These are phyloP conservation scores for Drosophila quinaria DNA, from an alignment of 2,888 invertebrate genomes.

Conservation along the genomic window DNA sequence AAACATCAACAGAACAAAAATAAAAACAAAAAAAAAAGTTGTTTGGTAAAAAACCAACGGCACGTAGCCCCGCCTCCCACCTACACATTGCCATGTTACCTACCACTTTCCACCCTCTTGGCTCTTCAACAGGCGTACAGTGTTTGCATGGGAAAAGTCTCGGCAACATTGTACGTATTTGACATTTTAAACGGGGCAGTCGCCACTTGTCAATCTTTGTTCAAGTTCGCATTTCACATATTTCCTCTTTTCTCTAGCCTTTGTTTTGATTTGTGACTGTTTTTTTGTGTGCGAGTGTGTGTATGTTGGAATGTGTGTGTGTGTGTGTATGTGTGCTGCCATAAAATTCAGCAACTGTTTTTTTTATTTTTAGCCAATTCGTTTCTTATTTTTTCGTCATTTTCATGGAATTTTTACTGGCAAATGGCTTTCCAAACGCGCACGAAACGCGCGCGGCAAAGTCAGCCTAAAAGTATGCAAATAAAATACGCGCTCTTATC, in stretches of 20 bases:
- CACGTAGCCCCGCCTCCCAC: conserved; percentile 49
- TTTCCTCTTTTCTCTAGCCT: conserved; percentile 58
- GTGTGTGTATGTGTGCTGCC: conserved; percentile 21
- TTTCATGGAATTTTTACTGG: conserved; percentile 60
- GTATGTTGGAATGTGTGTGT: conserved; percentile 18
- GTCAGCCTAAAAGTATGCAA: conserved; percentile 80
- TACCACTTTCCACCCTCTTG: not conserved
- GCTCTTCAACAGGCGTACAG: conserved; percentile 6
- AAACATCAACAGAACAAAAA: conserved; percentile 75
- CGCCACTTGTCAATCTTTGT: conserved; percentile 81
- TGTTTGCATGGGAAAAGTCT: conserved; percentile 70
- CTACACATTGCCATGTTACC: not conserved
- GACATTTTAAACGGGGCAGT: conserved; percentile 80
- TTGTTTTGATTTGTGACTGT: conserved; percentile 58
- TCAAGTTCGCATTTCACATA: conserved; percentile 77
- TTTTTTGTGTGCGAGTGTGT: conserved; percentile 10
- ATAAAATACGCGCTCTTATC: conserved; percentile 79
- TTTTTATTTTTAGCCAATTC: conserved; percentile 29
- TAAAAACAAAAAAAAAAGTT: conserved; percentile 33
- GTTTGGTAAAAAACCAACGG: conserved; percentile 55
- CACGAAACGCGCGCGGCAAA: conserved; percentile 55
- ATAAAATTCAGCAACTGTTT: conserved; percentile 9
- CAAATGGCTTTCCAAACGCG: conserved; percentile 74
- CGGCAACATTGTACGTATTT: conserved; percentile 78
- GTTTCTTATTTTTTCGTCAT: conserved; percentile 36